phyloP scores from a whole-genome alignment of 2,113 vertebrate genomes.

The Glareola pratincola region DNA sequence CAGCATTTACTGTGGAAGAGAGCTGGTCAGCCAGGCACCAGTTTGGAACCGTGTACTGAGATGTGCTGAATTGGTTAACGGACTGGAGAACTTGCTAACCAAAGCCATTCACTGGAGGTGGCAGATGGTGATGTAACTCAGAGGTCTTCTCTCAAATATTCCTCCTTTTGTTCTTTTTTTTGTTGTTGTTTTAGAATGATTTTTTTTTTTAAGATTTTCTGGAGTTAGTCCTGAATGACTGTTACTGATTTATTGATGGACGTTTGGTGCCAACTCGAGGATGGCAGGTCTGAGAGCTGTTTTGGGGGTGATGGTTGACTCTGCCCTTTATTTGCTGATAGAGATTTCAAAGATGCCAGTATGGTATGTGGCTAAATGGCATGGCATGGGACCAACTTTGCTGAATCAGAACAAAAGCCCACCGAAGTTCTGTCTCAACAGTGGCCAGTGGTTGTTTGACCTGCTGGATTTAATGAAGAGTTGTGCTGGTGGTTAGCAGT shows the following conservation, averaged over 20 bases:
- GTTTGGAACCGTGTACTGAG: fast-evolving
- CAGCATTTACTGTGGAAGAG: not conserved
- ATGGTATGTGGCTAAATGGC: not conserved
- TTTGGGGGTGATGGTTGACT: not conserved
- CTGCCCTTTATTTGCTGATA: not conserved
- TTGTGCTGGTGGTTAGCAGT: not conserved
- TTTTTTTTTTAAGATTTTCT: not conserved
- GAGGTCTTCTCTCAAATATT: not conserved
- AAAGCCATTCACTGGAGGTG: not conserved
- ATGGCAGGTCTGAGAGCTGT: not conserved
- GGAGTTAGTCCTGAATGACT: not conserved
- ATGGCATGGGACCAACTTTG: not conserved
- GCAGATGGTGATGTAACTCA: not conserved
- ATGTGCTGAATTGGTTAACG: not conserved
- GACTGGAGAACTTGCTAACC: not conserved
- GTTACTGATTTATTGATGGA: fast-evolving
- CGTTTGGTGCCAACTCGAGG: not conserved
- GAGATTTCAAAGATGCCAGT: not conserved
- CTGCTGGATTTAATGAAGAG: not conserved
- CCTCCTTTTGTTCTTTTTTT: not conserved
- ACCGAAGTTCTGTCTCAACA: too few relatives aligned
- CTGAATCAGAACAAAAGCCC: not conserved
- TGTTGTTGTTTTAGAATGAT: not conserved
- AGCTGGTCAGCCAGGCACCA: fast-evolving
- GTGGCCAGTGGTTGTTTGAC: not conserved